Base-by-base conservation (phyloP, 2,113 vertebrate genomes). In the Dipodomys merriami region DNA sequence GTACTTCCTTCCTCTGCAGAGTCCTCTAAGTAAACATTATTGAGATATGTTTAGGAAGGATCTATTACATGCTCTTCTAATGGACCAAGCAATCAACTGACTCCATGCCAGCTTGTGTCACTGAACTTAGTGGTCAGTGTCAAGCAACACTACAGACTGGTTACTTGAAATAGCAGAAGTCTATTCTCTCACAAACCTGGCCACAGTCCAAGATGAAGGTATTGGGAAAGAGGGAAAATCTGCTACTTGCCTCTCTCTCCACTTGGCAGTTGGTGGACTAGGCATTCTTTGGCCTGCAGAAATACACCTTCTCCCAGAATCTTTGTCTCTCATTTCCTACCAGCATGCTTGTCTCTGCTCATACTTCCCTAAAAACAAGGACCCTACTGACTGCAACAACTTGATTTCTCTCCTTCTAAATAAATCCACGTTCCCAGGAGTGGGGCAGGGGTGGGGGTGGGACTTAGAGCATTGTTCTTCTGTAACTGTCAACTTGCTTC, bases 41-140 rank as follows among this genome's bases (percentile, higher is more conserved):
- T 0, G 18, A n/a, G 35, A 15, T 0, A 0, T 25, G 12, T 4
- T 22, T 30, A 11, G 1, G 0, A 29, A 84, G 46, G 16, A 2
- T 13, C 60, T n/a, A 2, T 6, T 57, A 4, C 7, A 18, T 1
- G 5, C 4, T 35, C 76, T 60, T 44, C 67, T 1, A 20, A 4
- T 13, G 5, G n/a, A 13, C n/a, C 62, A 0, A 2, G 64, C 20
- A 30, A 25, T 64, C 22, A 6, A 0, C 0, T 19, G 35, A 15
- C 46, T 33, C 19, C 12, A 1, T 35, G 29, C 65, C 7, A 5
- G 67, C 11, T 7, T 29, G 25, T 3, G 30, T 11, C n/a, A 3
- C 6, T 5, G 16, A 13, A 4, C 30, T 30, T 13, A 29, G 15
- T 0, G 20, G 53, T 30, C 73, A 46, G 44, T 1, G 9, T 9